Conservation (phyloP, 2,888 invertebrate species). For the Amphiduros pacificus region DNA sequence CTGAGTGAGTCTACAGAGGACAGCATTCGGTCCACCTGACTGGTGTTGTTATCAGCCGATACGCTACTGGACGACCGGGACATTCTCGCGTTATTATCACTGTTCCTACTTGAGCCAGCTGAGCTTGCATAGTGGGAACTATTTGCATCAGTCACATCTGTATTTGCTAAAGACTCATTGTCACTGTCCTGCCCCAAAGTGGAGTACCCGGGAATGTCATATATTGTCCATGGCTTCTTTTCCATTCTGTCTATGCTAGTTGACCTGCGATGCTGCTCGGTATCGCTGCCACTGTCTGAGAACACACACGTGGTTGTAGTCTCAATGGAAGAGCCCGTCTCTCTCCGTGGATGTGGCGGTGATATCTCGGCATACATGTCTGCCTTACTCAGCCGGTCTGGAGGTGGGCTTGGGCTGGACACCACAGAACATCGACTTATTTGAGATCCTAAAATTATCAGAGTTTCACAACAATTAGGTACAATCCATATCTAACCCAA, state of each 20-base stretch:
- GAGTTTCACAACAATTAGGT: no score
- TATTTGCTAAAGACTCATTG: not conserved
- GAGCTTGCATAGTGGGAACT: not conserved
- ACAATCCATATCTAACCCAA: no score
- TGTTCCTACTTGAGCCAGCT: not conserved
- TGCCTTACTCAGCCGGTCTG: conserved; percentile 8
- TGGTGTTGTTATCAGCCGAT: not conserved
- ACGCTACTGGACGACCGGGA: not conserved
- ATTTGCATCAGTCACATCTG: not conserved
- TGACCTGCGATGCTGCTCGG: not conserved
- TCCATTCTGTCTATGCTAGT: not conserved
- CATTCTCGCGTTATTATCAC: not conserved
- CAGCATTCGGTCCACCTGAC: not conserved
- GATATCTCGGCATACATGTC: conserved; percentile 8
- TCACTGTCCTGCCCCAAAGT: not conserved
- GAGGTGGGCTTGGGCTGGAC: conserved; percentile 9
- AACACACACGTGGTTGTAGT: conserved; percentile 6
- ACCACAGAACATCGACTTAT: conserved; percentile 10
- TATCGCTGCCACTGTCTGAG: not conserved
- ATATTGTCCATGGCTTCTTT: no score
- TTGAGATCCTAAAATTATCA: conserved; percentile 13
- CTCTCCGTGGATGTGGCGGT: conserved; percentile 2
- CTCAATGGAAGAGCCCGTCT: conserved; percentile 13
- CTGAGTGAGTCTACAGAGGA: conserved; percentile 12
- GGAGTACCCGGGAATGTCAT: no score